Conservation (phyloP, 2,888 invertebrate genomes). For the Campaea margaritaria region DNA sequence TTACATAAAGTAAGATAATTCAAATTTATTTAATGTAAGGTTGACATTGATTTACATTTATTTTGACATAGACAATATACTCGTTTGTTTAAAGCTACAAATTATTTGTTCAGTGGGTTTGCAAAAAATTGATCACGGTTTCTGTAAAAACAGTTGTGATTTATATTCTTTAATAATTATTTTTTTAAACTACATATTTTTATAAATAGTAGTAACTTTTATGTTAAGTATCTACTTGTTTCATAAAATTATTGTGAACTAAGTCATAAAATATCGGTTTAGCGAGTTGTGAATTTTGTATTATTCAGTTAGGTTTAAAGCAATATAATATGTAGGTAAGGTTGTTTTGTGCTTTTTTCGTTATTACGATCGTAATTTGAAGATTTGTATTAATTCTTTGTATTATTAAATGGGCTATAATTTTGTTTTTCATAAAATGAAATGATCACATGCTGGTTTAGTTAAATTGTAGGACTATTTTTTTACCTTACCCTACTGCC, state of each 20-base stretch:
- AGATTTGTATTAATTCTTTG: constrained; percentile 13
- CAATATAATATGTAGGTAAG: constrained; percentile 12
- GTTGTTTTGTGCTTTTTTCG: constrained; percentile 7
- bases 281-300: constrained; percentile 23
- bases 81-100: no score
- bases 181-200: not conserved
- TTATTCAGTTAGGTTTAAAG: constrained; percentile 19
- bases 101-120: no score
- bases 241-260: constrained; percentile 13
- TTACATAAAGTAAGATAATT: no score
- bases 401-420: constrained; percentile 11
- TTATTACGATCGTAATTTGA: constrained; percentile 4
- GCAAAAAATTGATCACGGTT: no score
- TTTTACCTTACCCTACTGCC: no score
- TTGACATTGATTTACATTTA: no score
- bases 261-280: constrained; percentile 24
- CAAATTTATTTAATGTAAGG: no score
- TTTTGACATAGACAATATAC: no score
- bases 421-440: not conserved
- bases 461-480: constrained; percentile 14
- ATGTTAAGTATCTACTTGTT: not conserved
- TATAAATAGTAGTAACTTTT: not conserved
- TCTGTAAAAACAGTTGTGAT: no score
- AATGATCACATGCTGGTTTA: constrained; percentile 6
- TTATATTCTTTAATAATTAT: not conserved